Percentiles rank a stretch among this genome's conserved stretches.
Evolutionary conservation across 2,797 vertebrate species (phyloP).

Genomic region (Eremophila alpestris): DNA sequence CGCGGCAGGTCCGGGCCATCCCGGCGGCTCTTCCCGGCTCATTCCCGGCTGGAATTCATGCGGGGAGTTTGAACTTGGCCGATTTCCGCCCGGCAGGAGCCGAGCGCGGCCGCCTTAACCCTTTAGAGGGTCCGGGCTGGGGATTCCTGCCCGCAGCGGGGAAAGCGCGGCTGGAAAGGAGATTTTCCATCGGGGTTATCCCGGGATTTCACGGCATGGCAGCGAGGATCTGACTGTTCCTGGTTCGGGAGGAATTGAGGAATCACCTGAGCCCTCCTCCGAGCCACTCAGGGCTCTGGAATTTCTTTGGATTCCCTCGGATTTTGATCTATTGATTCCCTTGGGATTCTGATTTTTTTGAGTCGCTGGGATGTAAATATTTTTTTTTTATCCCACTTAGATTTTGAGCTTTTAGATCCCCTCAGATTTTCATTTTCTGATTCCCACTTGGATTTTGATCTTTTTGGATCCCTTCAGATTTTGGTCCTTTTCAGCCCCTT

Average conservation of each 20-base stretch:
- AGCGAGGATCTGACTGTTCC: neutral
- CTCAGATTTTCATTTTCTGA: neutral
- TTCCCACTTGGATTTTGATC: no score
- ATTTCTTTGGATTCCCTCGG: no score
- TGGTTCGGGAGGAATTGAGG: rapidly evolving
- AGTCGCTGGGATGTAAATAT: no score
- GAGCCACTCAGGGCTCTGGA: rapidly evolving
- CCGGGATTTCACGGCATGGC: neutral
- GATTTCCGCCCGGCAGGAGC: neutral
- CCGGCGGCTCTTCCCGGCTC: neutral
- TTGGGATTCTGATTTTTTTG: neutral
- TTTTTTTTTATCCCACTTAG: neutral
- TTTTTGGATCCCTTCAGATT: neutral
- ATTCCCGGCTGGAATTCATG: neutral
- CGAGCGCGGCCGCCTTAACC: neutral
- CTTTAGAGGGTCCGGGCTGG: rapidly evolving
- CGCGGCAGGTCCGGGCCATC: neutral
- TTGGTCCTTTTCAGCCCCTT: neutral
- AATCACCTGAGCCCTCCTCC: neutral
- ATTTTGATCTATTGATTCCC: neutral
- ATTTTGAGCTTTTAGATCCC: neutral
- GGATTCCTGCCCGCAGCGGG: neutral
- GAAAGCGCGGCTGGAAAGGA: neutral
- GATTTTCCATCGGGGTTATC: neutral
- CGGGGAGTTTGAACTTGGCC: neutral